Evolutionary conservation across 2,888 invertebrate genomes (phyloP), one percentile per base, ranked within the genome.

Genomic region (Thymelicus sylvestris): DNA sequence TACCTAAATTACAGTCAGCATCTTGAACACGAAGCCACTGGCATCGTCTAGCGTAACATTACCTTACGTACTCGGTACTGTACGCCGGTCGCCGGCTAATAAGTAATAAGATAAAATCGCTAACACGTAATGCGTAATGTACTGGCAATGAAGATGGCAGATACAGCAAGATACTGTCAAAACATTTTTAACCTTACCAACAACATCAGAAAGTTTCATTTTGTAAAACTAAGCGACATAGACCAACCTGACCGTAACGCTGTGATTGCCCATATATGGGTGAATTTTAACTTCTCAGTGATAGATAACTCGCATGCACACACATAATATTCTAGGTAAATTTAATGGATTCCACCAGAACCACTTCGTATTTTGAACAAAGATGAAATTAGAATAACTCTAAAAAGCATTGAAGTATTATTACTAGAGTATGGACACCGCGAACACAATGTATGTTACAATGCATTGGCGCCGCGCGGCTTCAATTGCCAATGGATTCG

Each of bases 61-160:
- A 59, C 59, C 59, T 47, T 39, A 15, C 66, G 57, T 65, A 31
- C 50, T 39, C 3, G 24, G 24, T 24, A 31, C 31, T 31, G 31
- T 31, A 31, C 31, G 31, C 55, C 31, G 50, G 63, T 48, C 31
- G 31, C 55, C 31, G 50, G 63, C 52, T 59, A 59, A 15, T 24
- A 65, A 63, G 74, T 59, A 59, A 15, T 24, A 65, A 63, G 74
- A 75, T 75, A 72, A 73, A 71, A 75, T 75, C 74, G 50, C 48
- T 57, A 48, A 59, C 73, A 75, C 73, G 74, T 67, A 67, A 55
- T 69, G 39, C 61, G 72, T 72, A 66, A 66, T 70, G 65, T 70
- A 61, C 70, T 44, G 60, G 65, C 70, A 66, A 52, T 50, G 52
- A 70, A 65, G 68, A 48, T 50, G 31, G 39, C 38, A 66, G 31